Evolutionary conservation across 2,113 vertebrate genomes (phyloP), one percentile per base, ranked within the genome.

Genomic region (Triplophysa tibetana): DNA sequence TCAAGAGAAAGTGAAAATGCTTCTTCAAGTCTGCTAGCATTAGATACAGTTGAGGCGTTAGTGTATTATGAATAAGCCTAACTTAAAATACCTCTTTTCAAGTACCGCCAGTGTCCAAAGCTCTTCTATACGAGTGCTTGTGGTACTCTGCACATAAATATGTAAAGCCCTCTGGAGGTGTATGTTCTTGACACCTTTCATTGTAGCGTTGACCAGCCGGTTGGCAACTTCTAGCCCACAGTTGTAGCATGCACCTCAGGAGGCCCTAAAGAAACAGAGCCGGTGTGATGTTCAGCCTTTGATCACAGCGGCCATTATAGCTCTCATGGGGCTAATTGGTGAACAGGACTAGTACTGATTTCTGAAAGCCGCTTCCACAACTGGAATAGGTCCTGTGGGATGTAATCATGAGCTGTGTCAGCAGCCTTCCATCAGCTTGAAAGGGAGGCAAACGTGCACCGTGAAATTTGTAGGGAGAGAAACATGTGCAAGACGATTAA

Each of bases 381-480:
- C 52, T 75, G 21, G 75, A 80, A 80, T 77, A 68, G 69, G 72
- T 70, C 78, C 61, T 64, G 4, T 63, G 82, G 60, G 78, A 77
- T 23, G 48, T 50, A 60, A 70, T 83, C 72, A 80, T 70, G 73
- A 83, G 26, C 29, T 29, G 73, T 81, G 79, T 67, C 63, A 58
- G 63, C 79, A 67, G 75, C 63, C 65, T 68, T 68, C 60, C 64
- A 81, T 75, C 63, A 75, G 79, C 33, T 73, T 81, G 58, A 68
- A 74, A 50, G 70, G n/a, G 21, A 19, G 48, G 10, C 21, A 2
- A 23, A 10, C n/a, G 43, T 24, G 19, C 70, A 74, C 61, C 50
- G 48, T 75, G 58, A 75, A 24, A 74, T 58, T 58, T 45, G 45
- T 61, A 62, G 56, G 16, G 33, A 75, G 38, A 23, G 56, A 62